Base-by-base conservation (phyloP, 2,888 invertebrate species). In the Cephus pygmeus region DNA sequence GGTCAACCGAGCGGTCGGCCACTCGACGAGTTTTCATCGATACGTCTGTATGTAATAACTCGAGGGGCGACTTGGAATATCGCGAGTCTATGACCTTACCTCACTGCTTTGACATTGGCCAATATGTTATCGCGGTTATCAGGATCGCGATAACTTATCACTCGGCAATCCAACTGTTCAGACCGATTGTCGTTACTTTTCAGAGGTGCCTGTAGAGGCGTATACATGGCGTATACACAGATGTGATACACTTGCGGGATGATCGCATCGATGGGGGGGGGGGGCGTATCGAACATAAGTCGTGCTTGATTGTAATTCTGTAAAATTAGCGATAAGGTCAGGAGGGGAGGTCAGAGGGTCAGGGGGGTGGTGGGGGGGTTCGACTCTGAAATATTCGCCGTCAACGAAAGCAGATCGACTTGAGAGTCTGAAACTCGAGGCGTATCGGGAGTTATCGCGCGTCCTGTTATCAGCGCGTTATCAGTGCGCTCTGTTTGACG, bases 401-500 rank as follows among this genome's bases (percentile, higher is more conserved):
- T 15, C 15, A 40, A 40, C 40, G 40, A 40, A 40, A 40, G 40
- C 40, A 40, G 15, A 40, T 40, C 69, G 33, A 33, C 33, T 69
- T 11, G 69, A 69, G 33, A 69, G 69, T 69, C 69, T 31, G 31
- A 31, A 33, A 30, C 31, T 31, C 33, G 33, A 69, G 31, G 69
- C 69, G 69, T 31, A 69, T 31, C 77, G 36, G 35, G 77, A 82
- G 79, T 81, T 86, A 85, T 86, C 35, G 35, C 35, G 35, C 74
- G 79, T 69, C 30, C 78, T 80, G 85, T 86, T 85, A 86, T 86
- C 86, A 81, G 73, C 12, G 40, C 69, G 80, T 86, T 86, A 86
- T 86, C 85, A 76, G 73, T 77, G 81, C 82, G 82, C 79, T 86
- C 84, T 86, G 86, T 86, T 86, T 86, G 84, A 86, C 83, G 82